phyloP scores from a whole-genome alignment of 2,888 invertebrate species.

The Chironomus riparius region DNA sequence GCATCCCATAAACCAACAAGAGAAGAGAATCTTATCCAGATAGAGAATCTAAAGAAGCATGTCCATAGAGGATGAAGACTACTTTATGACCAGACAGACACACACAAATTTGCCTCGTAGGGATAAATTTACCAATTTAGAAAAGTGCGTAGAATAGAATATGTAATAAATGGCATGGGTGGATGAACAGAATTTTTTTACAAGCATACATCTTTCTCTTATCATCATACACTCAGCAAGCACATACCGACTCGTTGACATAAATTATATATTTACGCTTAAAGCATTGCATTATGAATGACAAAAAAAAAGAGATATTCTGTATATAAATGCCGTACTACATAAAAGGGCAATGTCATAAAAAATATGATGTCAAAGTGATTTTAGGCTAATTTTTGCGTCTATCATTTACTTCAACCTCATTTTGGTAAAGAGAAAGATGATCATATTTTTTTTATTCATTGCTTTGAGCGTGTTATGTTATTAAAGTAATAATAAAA shows the following conservation, averaged over 20 bases:
- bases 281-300: constrained; percentile 7
- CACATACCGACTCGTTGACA: constrained; percentile 9
- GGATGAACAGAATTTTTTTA: background rate
- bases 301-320: background rate
- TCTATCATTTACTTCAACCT: background rate
- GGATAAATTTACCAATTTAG: background rate
- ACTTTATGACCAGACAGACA: too few species aligned
- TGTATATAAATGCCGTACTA: background rate
- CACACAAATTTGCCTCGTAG: too few species aligned
- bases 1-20: too few species aligned
- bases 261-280: constrained; percentile 5
- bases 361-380: background rate
- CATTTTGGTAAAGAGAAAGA: background rate
- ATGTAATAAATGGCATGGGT: constrained; percentile 1
- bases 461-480: background rate
- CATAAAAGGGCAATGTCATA: background rate
- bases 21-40: background rate
- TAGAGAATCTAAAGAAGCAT: background rate
- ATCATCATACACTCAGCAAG: constrained; percentile 17
- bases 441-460: background rate
- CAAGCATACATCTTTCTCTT: background rate
- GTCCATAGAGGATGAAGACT: background rate
- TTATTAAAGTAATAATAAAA: background rate
- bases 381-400: background rate
- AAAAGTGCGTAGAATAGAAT: background rate